Conservation (phyloP, 2,797 vertebrate genomes). For the Molossus alvarezi region DNA sequence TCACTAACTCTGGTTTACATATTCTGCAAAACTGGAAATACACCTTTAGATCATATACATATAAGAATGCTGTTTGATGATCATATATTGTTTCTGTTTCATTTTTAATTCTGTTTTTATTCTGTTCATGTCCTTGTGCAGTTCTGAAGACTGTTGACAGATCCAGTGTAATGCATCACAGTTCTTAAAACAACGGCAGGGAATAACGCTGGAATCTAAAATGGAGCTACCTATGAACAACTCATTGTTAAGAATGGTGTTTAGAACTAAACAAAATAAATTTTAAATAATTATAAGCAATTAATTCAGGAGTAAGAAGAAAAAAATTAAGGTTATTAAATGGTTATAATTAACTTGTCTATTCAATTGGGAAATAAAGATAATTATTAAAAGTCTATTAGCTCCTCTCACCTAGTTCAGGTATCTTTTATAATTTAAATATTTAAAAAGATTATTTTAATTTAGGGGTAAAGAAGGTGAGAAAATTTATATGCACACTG, state of each 20-base stretch:
- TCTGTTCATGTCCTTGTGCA: neutral
- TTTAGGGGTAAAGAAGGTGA: neutral
- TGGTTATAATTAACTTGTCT: neutral
- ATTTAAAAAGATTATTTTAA: constrained; percentile 34
- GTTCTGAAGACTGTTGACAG: neutral
- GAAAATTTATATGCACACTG: neutral
- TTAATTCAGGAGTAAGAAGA: neutral
- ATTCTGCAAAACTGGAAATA: neutral
- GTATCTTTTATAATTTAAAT: neutral
- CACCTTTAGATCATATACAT: neutral
- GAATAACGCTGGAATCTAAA: neutral
- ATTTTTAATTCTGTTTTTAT: neutral
- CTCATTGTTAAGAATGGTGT: neutral
- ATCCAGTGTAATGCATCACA: neutral
- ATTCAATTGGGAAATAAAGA: neutral
- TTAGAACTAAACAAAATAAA: constrained; percentile 1
- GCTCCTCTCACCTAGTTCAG: neutral
- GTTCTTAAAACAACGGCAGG: neutral
- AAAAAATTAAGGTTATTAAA: neutral
- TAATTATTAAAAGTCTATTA: neutral
- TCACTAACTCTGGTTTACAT: neutral
- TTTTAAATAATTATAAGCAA: constrained; percentile 32
- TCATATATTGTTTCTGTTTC: neutral
- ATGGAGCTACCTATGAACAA: neutral
- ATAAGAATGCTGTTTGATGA: neutral